Conservation (phyloP, 2,888 invertebrate species). For the Philereme vetulata region DNA sequence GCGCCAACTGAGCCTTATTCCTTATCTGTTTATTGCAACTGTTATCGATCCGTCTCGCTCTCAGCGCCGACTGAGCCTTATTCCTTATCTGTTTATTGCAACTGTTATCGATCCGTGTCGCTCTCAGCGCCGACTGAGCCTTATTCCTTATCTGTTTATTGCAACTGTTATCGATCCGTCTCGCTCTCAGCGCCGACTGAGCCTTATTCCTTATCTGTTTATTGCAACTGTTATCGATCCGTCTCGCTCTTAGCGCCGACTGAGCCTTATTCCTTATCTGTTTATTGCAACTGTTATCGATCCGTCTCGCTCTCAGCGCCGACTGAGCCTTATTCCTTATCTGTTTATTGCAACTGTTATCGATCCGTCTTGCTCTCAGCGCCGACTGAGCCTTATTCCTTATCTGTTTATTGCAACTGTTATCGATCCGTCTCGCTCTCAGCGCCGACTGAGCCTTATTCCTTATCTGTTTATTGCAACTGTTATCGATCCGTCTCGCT, state of each 20-base stretch:
- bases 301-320: not conserved
- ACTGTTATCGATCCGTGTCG: constrained; percentile 5
- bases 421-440: constrained; percentile 5
- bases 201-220: too few relatives aligned
- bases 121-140: not conserved
- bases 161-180: constrained; percentile 9
- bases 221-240: constrained; percentile 9
- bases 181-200: not conserved
- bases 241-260: not conserved
- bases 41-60: constrained; percentile 6
- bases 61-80: not conserved
- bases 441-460: not conserved
- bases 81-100: too few relatives aligned
- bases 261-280: too few relatives aligned
- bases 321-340: not conserved
- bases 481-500: constrained; percentile 5
- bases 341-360: too few relatives aligned
- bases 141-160: too few relatives aligned
- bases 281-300: constrained; percentile 12
- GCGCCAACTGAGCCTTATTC: not conserved
- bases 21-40: too few relatives aligned
- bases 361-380: not conserved
- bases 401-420: too few relatives aligned
- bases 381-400: not conserved
- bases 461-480: too few relatives aligned